Conservation (phyloP, 1,140 invertebrate species). For the Drosophila mayri region DNA sequence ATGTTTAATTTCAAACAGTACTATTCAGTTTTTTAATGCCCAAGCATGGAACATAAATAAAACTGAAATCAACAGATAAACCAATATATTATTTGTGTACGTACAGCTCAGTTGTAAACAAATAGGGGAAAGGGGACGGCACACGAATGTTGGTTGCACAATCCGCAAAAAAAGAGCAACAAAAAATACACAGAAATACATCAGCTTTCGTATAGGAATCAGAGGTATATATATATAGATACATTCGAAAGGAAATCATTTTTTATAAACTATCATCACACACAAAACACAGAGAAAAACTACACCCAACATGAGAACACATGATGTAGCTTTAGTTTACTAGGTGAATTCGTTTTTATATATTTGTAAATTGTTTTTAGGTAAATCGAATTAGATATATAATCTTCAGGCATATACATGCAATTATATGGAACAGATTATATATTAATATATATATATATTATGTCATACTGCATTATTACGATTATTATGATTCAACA, state of each 20-base stretch:
- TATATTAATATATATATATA: slow-evolving; percentile 36
- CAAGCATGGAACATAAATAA: slow-evolving; percentile 52
- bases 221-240: slow-evolving; percentile 18
- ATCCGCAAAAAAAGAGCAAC: slow-evolving; percentile 5
- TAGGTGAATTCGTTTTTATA: slow-evolving; percentile 84
- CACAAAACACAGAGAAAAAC: neutral
- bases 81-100: slow-evolving; percentile 65
- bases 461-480: slow-evolving; percentile 76
- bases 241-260: slow-evolving; percentile 50
- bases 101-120: slow-evolving; percentile 56
- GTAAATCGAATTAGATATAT: slow-evolving; percentile 79
- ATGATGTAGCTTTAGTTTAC: slow-evolving; percentile 65
- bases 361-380: slow-evolving; percentile 84
- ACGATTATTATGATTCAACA: slow-evolving; percentile 66
- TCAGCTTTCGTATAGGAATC: slow-evolving; percentile 22
- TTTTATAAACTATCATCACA: slow-evolving; percentile 65
- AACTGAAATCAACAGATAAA: slow-evolving; percentile 46
- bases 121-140: slow-evolving; percentile 6
- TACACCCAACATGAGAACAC: slow-evolving; percentile 23
- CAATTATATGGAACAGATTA: slow-evolving; percentile 39
- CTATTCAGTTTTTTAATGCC: slow-evolving; percentile 54
- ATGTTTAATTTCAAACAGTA: slow-evolving; percentile 56
- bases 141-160: slow-evolving; percentile 17
- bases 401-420: slow-evolving; percentile 48
- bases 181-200: slow-evolving; percentile 8